Evolutionary conservation across 2,797 vertebrate species (phyloP).

Genomic region (Microctenopoma stevenorrisi): DNA sequence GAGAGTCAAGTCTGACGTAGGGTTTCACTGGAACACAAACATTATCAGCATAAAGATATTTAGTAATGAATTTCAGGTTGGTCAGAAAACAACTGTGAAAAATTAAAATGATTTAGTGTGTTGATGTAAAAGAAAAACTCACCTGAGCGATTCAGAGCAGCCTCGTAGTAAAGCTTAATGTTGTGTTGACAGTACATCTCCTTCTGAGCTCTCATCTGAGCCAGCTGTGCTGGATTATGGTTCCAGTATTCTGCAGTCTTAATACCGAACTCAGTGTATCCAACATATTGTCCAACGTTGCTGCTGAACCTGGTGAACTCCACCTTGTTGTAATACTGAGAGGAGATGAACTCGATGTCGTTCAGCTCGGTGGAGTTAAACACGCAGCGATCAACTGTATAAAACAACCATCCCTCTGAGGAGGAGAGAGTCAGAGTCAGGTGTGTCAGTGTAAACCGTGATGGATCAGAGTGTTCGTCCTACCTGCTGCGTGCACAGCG

Average conservation of each 20-base stretch:
- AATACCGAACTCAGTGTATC: background rate
- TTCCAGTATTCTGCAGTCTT: fast-evolving
- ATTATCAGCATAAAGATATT: too few species aligned
- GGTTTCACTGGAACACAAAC: constrained; percentile 28
- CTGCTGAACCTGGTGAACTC: background rate
- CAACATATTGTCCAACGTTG: constrained; percentile 32
- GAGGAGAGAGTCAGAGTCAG: too few species aligned
- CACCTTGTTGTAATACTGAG: background rate
- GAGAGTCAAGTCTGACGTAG: fast-evolving
- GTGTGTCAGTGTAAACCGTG: too few species aligned
- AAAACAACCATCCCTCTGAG: too few species aligned
- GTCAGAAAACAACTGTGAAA: too few species aligned
- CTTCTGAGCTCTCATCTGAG: fast-evolving
- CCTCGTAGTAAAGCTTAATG: fast-evolving
- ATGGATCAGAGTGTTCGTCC: too few species aligned
- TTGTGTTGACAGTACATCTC: background rate
- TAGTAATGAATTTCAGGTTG: too few species aligned
- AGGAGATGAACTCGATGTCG: background rate
- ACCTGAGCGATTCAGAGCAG: constrained; percentile 28
- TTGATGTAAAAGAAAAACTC: constrained; percentile 21
- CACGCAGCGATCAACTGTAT: background rate
- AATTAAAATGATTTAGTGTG: too few species aligned
- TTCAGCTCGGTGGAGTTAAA: constrained; percentile 49
- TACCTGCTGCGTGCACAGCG: too few species aligned
- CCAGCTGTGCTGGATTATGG: fast-evolving